Evolutionary conservation across 2,113 vertebrate genomes (phyloP).

Genomic region (Entomyzon cyanotis): DNA sequence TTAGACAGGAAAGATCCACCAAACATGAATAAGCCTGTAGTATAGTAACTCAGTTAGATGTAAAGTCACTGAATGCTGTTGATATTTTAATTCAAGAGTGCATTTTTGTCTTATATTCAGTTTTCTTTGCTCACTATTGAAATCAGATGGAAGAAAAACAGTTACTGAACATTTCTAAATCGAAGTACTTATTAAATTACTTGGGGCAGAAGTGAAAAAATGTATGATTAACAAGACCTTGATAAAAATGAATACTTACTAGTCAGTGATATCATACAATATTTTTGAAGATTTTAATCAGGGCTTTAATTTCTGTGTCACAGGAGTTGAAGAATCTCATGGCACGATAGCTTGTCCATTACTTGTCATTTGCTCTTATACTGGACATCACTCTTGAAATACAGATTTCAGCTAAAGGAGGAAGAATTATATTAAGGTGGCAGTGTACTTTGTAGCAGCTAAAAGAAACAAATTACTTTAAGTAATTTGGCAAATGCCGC

Average conservation of each 20-base stretch:
- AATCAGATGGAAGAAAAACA: not conserved
- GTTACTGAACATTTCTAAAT: not conserved
- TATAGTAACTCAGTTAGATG: not conserved
- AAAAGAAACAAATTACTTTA: not conserved
- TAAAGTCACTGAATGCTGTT: not conserved
- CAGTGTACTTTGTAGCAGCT: not conserved
- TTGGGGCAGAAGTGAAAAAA: not conserved
- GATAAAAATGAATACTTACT: not conserved
- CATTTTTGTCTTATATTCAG: not conserved
- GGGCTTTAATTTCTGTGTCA: not conserved
- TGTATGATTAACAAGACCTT: not conserved
- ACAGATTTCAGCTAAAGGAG: not conserved
- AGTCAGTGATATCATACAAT: not conserved
- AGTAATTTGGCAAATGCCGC: not conserved
- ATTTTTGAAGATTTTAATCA: not conserved
- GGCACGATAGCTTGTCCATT: not conserved
- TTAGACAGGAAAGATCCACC: not conserved
- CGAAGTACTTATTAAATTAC: not conserved
- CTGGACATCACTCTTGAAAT: not conserved
- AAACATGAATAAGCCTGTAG: not conserved
- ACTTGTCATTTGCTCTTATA: not conserved
- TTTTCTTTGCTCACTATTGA: not conserved
- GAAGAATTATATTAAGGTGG: fast-evolving
- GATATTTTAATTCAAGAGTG: not conserved
- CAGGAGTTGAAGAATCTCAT: not conserved